Evolutionary conservation across 1,140 invertebrate genomes (phyloP).

Genomic region (Lineus longissimus): DNA sequence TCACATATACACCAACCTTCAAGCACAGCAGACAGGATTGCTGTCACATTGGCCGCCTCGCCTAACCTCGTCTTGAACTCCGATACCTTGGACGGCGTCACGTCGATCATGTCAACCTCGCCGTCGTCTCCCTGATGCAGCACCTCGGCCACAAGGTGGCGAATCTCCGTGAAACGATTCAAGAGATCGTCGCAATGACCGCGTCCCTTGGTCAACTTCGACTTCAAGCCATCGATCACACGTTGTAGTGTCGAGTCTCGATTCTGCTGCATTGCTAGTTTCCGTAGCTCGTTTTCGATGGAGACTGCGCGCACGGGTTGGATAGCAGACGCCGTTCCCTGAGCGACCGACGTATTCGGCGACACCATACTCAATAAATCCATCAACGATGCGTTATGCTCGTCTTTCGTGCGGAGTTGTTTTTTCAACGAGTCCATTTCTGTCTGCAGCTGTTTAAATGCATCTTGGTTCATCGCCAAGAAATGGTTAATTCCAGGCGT

Average conservation of each 20-base stretch:
- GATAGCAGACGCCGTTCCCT: no score
- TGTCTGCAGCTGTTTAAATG: not conserved
- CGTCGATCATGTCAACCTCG: constrained; percentile 11
- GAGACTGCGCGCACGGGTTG: no score
- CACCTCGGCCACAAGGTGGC: not conserved
- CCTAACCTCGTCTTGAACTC: constrained; percentile 2
- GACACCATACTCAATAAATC: no score
- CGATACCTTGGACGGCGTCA: constrained; percentile 12
- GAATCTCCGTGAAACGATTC: no score
- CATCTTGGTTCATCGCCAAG: not conserved
- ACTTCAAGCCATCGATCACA: no score
- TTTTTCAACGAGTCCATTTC: not conserved
- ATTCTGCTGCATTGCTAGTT: no score
- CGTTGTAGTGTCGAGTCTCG: no score
- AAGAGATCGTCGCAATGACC: no score
- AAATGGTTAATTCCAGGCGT: not conserved
- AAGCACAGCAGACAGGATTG: not conserved
- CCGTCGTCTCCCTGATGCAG: constrained; percentile 9
- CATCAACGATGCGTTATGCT: no score
- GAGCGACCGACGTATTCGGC: no score
- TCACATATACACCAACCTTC: not conserved
- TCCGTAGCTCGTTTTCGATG: no score
- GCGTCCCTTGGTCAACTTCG: no score
- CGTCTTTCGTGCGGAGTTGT: not conserved
- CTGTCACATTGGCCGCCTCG: constrained; percentile 2